phyloP scores from a whole-genome alignment of 2,888 invertebrate species.

The Sphecodes monilicornis region DNA sequence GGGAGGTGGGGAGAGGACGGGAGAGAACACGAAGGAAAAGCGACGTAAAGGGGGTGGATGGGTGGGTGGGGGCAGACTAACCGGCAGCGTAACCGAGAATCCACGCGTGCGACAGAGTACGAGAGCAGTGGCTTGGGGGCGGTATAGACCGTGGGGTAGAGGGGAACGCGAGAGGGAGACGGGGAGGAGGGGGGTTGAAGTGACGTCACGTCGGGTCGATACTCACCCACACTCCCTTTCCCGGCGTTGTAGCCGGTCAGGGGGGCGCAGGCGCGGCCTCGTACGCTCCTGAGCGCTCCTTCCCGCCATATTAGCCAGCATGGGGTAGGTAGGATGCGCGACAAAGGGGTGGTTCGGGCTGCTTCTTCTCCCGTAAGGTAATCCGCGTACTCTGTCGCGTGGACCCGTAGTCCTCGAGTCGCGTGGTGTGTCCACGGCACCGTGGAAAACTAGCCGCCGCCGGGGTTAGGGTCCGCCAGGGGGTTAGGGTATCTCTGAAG shows the following conservation, averaged over 20 bases:
- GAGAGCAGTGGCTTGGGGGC: conserved; percentile 14
- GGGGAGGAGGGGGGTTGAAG: conserved; percentile 49
- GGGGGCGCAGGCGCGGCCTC: conserved; percentile 68
- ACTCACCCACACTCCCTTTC: conserved; percentile 75
- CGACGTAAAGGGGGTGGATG: not conserved
- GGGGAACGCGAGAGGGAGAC: not conserved
- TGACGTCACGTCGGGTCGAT: conserved; percentile 83
- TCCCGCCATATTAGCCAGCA: conserved; percentile 83
- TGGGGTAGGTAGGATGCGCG: conserved; percentile 87
- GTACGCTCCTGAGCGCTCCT: conserved; percentile 71
- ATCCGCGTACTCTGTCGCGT: conserved; percentile 68
- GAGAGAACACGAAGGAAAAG: conserved; percentile 15
- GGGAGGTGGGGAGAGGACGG: not conserved
- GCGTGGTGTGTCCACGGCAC: conserved; percentile 33
- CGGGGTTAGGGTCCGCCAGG: conserved; percentile 5
- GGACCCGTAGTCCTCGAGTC: conserved; percentile 8
- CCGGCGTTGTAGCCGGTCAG: conserved; percentile 41
- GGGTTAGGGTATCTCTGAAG: not conserved
- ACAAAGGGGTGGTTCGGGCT: conserved; percentile 90
- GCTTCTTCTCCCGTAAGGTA: conserved; percentile 89
- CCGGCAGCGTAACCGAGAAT: conserved; percentile 49
- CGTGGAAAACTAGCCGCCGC: conserved; percentile 1
- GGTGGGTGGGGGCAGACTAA: not conserved
- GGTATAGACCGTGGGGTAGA: conserved; percentile 6
- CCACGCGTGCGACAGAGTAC: conserved; percentile 38